phyloP scores from a whole-genome alignment of 2,113 vertebrate genomes.

The Mellivora capensis region DNA sequence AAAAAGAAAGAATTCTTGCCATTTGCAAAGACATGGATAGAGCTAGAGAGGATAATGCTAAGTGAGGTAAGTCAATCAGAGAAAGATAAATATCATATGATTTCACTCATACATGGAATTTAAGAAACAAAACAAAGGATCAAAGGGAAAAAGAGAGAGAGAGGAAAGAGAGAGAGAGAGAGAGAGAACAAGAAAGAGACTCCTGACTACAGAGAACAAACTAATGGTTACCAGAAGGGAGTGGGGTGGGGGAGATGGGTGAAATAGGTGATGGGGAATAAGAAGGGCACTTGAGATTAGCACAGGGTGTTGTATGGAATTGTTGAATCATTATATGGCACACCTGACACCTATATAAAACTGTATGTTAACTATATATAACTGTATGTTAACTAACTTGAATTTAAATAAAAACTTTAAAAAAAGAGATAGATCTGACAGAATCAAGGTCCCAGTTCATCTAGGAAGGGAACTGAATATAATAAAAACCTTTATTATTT shows the following conservation, averaged over 20 bases:
- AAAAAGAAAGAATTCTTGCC: not conserved
- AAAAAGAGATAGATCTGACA: not conserved
- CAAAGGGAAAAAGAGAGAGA: not conserved
- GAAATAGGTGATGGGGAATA: too few relatives aligned
- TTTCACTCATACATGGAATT: not conserved
- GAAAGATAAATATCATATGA: not conserved
- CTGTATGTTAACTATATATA: not conserved
- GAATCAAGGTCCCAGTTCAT: not conserved
- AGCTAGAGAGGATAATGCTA: not conserved
- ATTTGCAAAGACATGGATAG: not conserved
- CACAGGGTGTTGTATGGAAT: not conserved
- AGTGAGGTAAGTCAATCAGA: not conserved
- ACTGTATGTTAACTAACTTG: not conserved
- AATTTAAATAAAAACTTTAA: not conserved
- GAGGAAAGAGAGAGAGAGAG: not conserved
- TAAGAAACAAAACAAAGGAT: not conserved
- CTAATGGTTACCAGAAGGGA: too few relatives aligned
- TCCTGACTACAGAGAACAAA: not conserved
- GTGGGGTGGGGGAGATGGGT: not conserved
- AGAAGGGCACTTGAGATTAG: not conserved
- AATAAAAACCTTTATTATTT: constrained; percentile 26
- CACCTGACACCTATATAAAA: not conserved
- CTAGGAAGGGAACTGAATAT: not conserved
- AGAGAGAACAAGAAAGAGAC: not conserved
- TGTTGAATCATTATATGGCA: not conserved